A percentile compares a stretch with the other conserved stretches of the same genome.
Conservation (phyloP, 2,113 vertebrate species). For the Sula dactylatra region DNA sequence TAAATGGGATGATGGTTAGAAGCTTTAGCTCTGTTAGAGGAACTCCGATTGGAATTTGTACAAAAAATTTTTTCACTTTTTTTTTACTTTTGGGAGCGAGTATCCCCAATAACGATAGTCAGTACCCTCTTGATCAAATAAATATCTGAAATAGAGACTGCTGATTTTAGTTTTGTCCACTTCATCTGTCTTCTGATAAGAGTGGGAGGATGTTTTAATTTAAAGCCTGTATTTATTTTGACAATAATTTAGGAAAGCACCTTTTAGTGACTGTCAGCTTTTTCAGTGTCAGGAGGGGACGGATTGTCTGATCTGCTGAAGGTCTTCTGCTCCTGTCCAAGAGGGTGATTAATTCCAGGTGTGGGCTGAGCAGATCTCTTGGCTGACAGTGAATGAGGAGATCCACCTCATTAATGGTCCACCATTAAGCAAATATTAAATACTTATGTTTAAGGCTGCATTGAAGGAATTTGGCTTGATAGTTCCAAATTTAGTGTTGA, state of each 20-base stretch:
- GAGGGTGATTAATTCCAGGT: neutral
- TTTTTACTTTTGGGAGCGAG: neutral
- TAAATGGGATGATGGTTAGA: neutral
- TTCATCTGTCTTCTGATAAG: neutral
- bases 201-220: neutral
- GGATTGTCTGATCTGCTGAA: neutral
- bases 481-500: neutral
- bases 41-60: neutral
- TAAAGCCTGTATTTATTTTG: neutral
- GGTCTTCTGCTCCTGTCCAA: neutral
- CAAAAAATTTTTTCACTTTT: too few species aligned
- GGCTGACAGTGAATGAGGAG: neutral
- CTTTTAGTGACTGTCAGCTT: neutral
- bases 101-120: neutral
- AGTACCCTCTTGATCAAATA: neutral
- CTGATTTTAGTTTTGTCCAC: neutral
- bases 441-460: neutral
- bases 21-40: neutral
- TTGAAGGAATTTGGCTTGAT: neutral
- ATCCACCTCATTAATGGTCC: neutral
- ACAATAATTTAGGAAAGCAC: neutral
- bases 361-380: neutral
- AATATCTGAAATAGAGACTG: neutral
- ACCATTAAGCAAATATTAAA: neutral
- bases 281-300: neutral